Percentiles rank a stretch among this genome's conserved stretches.
Conservation (phyloP, 1,140 invertebrate species). For the Plodia interpunctella region DNA sequence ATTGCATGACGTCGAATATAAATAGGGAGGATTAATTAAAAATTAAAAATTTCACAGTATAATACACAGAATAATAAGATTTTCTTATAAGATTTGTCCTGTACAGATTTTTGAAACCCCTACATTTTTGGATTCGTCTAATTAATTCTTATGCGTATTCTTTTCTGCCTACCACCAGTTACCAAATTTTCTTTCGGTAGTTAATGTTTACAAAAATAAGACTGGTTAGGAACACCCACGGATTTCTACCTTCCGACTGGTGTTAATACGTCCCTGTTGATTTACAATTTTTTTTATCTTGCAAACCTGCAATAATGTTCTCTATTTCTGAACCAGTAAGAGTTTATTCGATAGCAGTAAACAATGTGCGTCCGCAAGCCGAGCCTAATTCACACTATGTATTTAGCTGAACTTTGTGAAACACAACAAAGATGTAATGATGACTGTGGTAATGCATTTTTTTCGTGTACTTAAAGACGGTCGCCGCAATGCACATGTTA, state of each 20-base stretch:
- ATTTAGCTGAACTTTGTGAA: slow-evolving; percentile 72
- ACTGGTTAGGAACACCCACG: slow-evolving; percentile 69
- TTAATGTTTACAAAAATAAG: slow-evolving; percentile 37
- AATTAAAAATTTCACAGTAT: too few species aligned
- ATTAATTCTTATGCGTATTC: slow-evolving; percentile 16
- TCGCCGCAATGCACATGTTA: slow-evolving; percentile 56
- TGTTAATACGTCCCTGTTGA: slow-evolving; percentile 66
- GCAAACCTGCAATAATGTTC: slow-evolving; percentile 36
- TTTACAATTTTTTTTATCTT: slow-evolving; percentile 46
- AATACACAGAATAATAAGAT: too few species aligned
- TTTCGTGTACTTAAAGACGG: slow-evolving; percentile 63
- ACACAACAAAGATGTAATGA: slow-evolving; percentile 65
- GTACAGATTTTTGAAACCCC: neutral
- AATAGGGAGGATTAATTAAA: too few species aligned
- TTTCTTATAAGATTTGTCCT: too few species aligned
- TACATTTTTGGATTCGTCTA: too few species aligned
- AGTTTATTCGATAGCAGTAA: slow-evolving; percentile 20
- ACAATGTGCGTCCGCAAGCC: slow-evolving; percentile 29
- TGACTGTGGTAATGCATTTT: slow-evolving; percentile 61
- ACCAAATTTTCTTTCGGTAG: slow-evolving; percentile 37
- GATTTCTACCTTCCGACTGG: slow-evolving; percentile 47
- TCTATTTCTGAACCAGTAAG: slow-evolving; percentile 37
- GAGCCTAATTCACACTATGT: slow-evolving; percentile 66
- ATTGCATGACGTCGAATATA: too few species aligned
- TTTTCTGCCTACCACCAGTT: slow-evolving; percentile 28